Percentiles rank a stretch among this genome's conserved stretches.
These are phyloP conservation scores for Masticophis lateralis DNA, from an alignment of 2,797 vertebrate species.

Conservation along the genomic window DNA sequence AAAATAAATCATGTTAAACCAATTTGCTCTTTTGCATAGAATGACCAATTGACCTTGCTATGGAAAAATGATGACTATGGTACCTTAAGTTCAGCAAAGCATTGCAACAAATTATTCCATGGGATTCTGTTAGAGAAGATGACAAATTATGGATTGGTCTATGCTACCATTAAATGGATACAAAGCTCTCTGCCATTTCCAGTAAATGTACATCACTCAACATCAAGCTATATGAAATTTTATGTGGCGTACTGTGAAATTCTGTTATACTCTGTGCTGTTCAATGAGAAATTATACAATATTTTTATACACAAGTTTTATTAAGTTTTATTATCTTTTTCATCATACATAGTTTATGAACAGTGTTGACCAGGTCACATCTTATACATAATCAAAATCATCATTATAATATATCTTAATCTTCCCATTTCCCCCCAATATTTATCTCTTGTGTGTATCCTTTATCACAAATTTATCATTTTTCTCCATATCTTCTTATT, in stretches of 20 bases:
- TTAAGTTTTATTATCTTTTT: too few species aligned
- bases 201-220: not conserved
- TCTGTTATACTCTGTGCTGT: not conserved
- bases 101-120: not conserved
- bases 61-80: not conserved
- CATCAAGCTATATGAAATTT: not conserved
- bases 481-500: too few species aligned
- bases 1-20: not conserved
- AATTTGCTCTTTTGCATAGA: not conserved
- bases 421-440: too few species aligned
- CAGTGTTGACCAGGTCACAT: too few species aligned
- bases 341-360: too few species aligned
- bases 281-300: not conserved
- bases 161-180: not conserved
- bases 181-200: not conserved
- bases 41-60: not conserved
- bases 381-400: too few species aligned
- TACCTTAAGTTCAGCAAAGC: not conserved
- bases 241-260: not conserved
- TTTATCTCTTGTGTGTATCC: too few species aligned
- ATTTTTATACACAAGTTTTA: not conserved
- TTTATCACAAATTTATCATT: too few species aligned
- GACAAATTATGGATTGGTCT: not conserved
- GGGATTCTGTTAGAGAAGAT: not conserved
- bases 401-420: too few species aligned